phyloP scores from a whole-genome alignment of 2,113 vertebrate genomes.

The Ceratotherium simum region DNA sequence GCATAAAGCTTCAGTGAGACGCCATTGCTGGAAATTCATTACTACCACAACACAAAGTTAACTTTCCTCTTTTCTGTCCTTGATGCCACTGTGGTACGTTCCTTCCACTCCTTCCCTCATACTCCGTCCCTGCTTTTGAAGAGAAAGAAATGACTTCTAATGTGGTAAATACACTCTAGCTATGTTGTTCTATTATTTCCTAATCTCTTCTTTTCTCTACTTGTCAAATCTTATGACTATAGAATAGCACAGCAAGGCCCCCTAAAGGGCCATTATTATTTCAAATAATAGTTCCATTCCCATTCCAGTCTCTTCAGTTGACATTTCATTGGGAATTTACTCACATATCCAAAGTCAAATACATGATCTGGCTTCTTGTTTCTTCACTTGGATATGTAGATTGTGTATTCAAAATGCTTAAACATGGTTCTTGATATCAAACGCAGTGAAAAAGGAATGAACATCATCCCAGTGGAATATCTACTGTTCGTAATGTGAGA shows the following conservation, averaged over 20 bases:
- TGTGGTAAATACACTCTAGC: neutral
- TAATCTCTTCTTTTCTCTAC: neutral
- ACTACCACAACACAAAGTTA: neutral
- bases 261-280: neutral
- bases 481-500: neutral
- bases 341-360: neutral
- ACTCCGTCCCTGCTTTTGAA: neutral
- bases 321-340: neutral
- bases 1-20: neutral
- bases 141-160: neutral
- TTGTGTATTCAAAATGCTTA: neutral
- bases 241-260: neutral
- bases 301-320: neutral
- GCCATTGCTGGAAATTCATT: neutral
- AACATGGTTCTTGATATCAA: neutral
- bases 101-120: too few species aligned
- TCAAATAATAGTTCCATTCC: neutral
- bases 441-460: neutral
- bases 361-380: neutral
- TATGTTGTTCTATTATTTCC: conserved; percentile 9
- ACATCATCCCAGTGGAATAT: neutral
- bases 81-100: neutral
- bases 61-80: conserved; percentile 5
- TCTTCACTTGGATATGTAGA: neutral
- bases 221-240: neutral